Conservation (phyloP, 2,888 invertebrate species). For the Eucriotettix oculatus region DNA sequence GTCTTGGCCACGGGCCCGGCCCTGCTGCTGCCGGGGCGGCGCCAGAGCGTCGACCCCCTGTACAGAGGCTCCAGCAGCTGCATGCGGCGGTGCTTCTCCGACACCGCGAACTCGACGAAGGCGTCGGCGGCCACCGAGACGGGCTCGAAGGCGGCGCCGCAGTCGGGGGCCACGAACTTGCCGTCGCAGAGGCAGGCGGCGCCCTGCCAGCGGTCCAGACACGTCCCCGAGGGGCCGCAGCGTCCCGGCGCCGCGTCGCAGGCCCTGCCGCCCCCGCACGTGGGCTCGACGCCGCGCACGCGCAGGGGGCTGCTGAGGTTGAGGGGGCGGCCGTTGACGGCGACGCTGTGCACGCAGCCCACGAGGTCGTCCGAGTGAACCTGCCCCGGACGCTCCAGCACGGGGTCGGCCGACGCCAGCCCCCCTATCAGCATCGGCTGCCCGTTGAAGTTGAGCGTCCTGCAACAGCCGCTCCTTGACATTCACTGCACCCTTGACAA, state of each 20-base stretch:
- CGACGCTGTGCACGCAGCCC: conserved; percentile 83
- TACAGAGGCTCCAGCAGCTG: conserved; percentile 69
- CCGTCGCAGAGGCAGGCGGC: conserved; percentile 31
- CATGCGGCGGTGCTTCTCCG: conserved; percentile 74
- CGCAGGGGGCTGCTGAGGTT: conserved; percentile 64
- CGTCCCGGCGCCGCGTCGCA: not conserved
- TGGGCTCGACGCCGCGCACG: conserved; percentile 53
- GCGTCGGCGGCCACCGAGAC: conserved; percentile 63
- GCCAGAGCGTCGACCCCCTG: conserved; percentile 54
- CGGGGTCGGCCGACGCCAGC: conserved; percentile 64
- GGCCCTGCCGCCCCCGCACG: conserved; percentile 32
- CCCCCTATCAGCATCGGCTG: conserved; percentile 77
- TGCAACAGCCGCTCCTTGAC: too few species aligned
- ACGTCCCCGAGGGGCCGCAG: conserved; percentile 25
- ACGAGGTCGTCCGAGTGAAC: conserved; percentile 83
- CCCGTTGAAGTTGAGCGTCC: conserved; percentile 80
- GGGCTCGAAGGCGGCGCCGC: conserved; percentile 59
- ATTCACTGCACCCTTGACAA: too few species aligned
- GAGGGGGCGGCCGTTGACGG: conserved; percentile 67
- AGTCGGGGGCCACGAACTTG: conserved; percentile 58
- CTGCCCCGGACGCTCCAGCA: conserved; percentile 77
- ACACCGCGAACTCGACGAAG: conserved; percentile 53
- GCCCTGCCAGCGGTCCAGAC: conserved; percentile 72
- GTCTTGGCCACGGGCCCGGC: conserved; percentile 42
- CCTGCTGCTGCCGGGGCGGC: conserved; percentile 14